Conservation (phyloP, 2,113 vertebrate species). For the Cebidichthys violaceus region DNA sequence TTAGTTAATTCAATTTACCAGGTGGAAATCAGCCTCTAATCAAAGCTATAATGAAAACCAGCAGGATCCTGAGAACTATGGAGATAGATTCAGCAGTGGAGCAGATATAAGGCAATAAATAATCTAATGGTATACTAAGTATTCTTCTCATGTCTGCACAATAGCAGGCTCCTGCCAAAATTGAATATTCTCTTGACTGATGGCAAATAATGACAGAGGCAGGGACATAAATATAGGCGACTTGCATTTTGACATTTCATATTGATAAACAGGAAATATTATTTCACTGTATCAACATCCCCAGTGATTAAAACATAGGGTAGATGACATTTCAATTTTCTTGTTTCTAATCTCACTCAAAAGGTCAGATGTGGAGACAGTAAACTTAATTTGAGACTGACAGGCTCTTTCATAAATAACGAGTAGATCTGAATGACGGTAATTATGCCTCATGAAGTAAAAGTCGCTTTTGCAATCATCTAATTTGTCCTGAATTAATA, state of each 20-base stretch:
- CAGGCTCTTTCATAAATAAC: constrained; percentile 31
- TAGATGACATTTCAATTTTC: constrained; percentile 58
- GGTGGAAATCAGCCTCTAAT: neutral
- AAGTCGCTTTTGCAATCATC: constrained; percentile 43
- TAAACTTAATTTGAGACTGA: constrained; percentile 52
- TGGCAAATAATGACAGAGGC: constrained; percentile 3
- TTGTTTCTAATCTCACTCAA: constrained; percentile 36
- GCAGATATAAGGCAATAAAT: neutral
- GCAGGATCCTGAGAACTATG: neutral
- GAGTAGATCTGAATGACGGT: constrained; percentile 27
- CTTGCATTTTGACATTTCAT: constrained; percentile 56
- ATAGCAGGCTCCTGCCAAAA: constrained; percentile 12
- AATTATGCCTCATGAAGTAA: constrained; percentile 37
- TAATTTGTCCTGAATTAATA: constrained; percentile 49
- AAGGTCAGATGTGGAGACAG: constrained; percentile 60
- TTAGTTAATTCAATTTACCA: neutral
- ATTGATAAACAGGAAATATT: constrained; percentile 48
- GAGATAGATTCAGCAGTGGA: neutral
- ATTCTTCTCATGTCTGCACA: constrained; percentile 3
- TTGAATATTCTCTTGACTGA: constrained; percentile 18
- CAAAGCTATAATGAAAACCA: neutral
- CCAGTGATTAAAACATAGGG: constrained; percentile 37
- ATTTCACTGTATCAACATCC: constrained; percentile 31
- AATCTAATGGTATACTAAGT: neutral
- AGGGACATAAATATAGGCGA: constrained; percentile 15